Evolutionary conservation across 2,113 vertebrate species (phyloP), one percentile per base, ranked within the genome.

Genomic region (Chionomys nivalis): DNA sequence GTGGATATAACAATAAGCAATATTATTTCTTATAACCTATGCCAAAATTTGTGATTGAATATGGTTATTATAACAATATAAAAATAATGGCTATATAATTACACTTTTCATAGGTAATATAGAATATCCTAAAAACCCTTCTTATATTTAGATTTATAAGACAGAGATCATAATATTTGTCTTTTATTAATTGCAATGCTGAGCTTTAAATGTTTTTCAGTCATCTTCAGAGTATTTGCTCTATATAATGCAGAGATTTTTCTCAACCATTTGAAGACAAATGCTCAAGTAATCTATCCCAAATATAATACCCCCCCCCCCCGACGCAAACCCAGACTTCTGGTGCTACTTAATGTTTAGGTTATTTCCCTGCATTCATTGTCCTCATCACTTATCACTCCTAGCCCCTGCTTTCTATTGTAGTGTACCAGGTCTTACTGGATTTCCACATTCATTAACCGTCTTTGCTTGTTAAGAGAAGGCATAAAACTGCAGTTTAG

Each of bases 241-340:
- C 90, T 91, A 93, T 36, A 42, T 55, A 92, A 55, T 86, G 11
- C 63, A 93, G 79, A 91, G 2, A 61, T 94, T 91, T 94, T 91
- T 4, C n/a, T 36, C 58, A 77, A 85, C 31, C 28, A 72, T 94
- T 76, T 93, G 65, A 93, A 14, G 77, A 93, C 6, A 87, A 66
- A 93, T 91, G 76, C 9, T 89, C 39, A 93, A 95, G 36, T 94
- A 92, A 90, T 78, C 14, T 93, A 72, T 86, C 61, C 23, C 82
- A 89, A 96, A 78, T 61, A 58, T 42, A 89, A 73, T 33, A 77
- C 55, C 58, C 47, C 58, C 5, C 17, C 52, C 12, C 52, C 58
- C 58, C 55, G 16, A 58, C 86, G 68, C 23, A 77, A 89, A 89
- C 44, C 16, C 76, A n/a, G 58, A 17, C 79, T 95, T 93, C 39